Base-by-base conservation (phyloP, 64 coral and sea anemone genomes). In the Exaiptasia diaphana region DNA sequence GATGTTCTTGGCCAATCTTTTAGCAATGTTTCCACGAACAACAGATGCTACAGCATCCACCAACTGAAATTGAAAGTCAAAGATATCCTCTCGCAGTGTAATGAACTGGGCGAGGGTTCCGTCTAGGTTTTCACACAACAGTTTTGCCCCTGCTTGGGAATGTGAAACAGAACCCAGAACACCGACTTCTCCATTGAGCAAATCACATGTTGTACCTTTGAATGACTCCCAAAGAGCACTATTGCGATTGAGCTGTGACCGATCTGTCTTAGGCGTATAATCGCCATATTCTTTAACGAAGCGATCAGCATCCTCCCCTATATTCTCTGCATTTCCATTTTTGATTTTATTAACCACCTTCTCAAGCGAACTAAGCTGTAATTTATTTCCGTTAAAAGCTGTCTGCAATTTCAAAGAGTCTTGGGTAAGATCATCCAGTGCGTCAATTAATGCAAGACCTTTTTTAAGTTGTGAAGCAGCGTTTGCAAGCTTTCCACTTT, bases 71-170 rank as follows among this genome's bases (percentile, higher is more conserved):
- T n/a, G n/a, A n/a, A n/a, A n/a, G n/a, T n/a, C n/a, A n/a, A n/a
- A n/a, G n/a, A n/a, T n/a, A 80, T 80, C 35, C 15, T 64, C 86
- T 88, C 86, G 65, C 20, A 88, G 50, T 20, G 86, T 55, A 8
- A 29, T 10, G 45, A 80, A 80, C 20, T 88, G 29, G 15, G 86
- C 86, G 8, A 88, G 8, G 18, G 75, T 88, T 11, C 86, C 75
- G 23, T 80, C 76, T 22, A 88, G 44, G 21, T 60, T 61, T 70
- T 88, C 75, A 43, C 86, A 88, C 14, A 73, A 22, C 2, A 80
- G 25, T 2, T 74, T n/a, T 25, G 18, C 71, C 8, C 43, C 43
- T 9, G 31, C 13, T 11, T 50, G 71, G 4, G 24, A 27, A 21
- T 76, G n/a, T 49, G 30, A 70, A 8, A 41, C 38, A 13, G 68